phyloP scores from a whole-genome alignment of 2,797 vertebrate genomes.

The Macroramphosus scolopax region DNA sequence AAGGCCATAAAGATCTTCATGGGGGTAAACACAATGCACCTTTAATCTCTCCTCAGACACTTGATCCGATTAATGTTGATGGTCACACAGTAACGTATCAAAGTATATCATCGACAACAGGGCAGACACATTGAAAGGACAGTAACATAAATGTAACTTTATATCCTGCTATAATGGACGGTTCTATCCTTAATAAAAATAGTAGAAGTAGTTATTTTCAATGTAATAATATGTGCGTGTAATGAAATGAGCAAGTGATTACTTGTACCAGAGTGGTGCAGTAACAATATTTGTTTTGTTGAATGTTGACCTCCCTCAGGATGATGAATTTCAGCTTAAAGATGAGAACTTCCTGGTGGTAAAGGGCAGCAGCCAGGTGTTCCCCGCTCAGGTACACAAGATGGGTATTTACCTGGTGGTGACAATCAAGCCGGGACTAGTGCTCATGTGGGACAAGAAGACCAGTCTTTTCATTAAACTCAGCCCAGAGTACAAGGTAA shows the following conservation, averaged over 20 bases:
- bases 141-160: no score
- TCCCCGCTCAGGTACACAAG: conserved; percentile 76
- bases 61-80: no score
- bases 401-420: conserved; percentile 87
- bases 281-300: conserved; percentile 2
- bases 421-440: conserved; percentile 78
- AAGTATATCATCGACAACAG: no score
- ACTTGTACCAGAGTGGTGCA: no score
- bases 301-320: conserved; percentile 66
- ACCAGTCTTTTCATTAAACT: conserved; percentile 89
- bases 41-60: not conserved
- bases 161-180: no score
- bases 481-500: conserved; percentile 82
- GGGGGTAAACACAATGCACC: conserved; percentile 66
- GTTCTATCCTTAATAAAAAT: no score
- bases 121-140: no score
- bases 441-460: conserved; percentile 89
- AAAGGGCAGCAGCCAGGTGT: conserved; percentile 56
- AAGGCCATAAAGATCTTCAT: conserved; percentile 89
- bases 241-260: no score
- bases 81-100: no score
- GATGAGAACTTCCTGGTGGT: conserved; percentile 79
- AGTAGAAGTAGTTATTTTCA: no score
- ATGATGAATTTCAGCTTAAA: conserved; percentile 82
- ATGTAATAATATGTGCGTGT: no score